phyloP scores from a whole-genome alignment of 2,797 vertebrate species.

The Manis javanica region DNA sequence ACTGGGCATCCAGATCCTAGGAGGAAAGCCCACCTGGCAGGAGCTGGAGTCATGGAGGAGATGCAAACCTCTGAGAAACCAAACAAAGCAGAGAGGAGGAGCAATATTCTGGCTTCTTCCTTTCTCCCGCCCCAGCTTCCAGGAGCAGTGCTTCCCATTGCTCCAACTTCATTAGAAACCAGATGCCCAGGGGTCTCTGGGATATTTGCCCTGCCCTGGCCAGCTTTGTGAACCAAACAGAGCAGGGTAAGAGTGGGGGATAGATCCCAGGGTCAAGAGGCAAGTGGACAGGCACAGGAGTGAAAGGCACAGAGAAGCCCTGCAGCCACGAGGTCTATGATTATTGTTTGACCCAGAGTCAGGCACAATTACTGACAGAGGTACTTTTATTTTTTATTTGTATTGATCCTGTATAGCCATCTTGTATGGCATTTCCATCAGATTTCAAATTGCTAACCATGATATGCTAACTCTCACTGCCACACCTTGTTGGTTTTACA shows the following conservation, averaged over 20 bases:
- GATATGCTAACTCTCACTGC: neutral
- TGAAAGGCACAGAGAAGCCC: neutral
- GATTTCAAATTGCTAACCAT: neutral
- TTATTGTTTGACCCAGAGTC: neutral
- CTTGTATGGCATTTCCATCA: neutral
- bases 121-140: neutral
- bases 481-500: neutral
- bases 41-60: neutral
- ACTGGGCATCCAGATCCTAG: neutral
- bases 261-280: neutral
- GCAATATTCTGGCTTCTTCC: neutral
- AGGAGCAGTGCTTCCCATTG: neutral
- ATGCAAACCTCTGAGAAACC: neutral
- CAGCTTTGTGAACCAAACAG: neutral
- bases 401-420: neutral
- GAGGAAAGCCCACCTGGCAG: neutral
- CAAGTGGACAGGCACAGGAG: neutral
- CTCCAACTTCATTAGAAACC: neutral
- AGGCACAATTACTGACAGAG: neutral
- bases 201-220: neutral
- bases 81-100: neutral
- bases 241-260: neutral
- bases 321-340: neutral
- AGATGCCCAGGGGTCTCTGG: neutral
- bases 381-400: neutral